Evolutionary conservation across 1,140 invertebrate species (phyloP).

Genomic region (Copidosoma floridanum): DNA sequence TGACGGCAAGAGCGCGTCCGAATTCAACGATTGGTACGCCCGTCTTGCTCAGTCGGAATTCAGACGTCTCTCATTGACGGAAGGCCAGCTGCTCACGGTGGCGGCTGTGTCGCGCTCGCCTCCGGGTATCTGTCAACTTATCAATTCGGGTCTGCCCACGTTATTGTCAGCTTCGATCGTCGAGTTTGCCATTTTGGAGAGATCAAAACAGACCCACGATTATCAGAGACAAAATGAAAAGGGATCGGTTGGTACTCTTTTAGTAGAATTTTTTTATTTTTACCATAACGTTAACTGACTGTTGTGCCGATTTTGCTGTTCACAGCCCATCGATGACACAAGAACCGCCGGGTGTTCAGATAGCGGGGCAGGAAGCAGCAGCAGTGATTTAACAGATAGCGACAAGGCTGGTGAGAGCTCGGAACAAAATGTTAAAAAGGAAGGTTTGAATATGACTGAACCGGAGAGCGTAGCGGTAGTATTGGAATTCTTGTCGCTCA

Average conservation of each 20-base stretch:
- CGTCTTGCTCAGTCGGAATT: constrained; percentile 43
- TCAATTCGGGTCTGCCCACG: constrained; percentile 75
- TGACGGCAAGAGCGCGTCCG: constrained; percentile 65
- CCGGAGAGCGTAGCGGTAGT: constrained; percentile 63
- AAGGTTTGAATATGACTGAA: constrained; percentile 51
- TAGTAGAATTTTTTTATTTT: neutral
- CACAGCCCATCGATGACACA: neutral
- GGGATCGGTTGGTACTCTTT: constrained; percentile 1
- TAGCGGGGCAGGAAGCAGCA: neutral
- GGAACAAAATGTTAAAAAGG: constrained; percentile 18
- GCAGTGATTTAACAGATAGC: constrained; percentile 50
- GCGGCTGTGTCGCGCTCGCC: constrained; percentile 76
- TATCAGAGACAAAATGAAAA: neutral
- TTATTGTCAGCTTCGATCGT: constrained; percentile 59
- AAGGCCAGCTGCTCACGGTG: constrained; percentile 70
- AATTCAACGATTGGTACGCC: constrained; percentile 59
- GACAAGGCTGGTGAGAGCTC: constrained; percentile 50
- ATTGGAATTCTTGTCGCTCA: constrained; percentile 76
- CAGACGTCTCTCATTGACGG: constrained; percentile 57
- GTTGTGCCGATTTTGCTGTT: neutral
- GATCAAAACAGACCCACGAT: constrained; percentile 22
- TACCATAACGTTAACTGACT: neutral
- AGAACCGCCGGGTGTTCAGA: neutral
- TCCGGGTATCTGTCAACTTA: constrained; percentile 69
- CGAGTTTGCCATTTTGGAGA: constrained; percentile 40